Base-by-base conservation (phyloP, 2,888 invertebrate genomes). In the Sicus ferrugineus region DNA sequence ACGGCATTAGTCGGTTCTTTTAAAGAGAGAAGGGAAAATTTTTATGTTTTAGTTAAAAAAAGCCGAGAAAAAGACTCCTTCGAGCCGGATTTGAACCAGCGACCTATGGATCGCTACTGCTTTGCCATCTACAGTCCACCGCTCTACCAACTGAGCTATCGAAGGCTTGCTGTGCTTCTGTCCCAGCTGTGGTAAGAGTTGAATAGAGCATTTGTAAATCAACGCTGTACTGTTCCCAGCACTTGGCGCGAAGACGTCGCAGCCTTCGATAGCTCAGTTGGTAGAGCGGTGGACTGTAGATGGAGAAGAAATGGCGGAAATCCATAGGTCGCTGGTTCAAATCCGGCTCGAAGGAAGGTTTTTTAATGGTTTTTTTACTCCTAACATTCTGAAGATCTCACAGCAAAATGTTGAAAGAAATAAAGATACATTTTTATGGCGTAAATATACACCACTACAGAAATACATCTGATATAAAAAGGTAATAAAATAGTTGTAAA, bases 321-420 rank as follows among this genome's bases (percentile, higher is more conserved):
- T 89, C 89, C 89, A 88, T 89, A 89, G 89, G 89, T 89, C 88
- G 87, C 89, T 89, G 89, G 89, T 89, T 89, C 88, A 88, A 89
- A 88, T 89, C 88, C 88, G 88, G 88, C 88, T 88, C 88, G 88
- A 88, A 88, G 88, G 88, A 88, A 64, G 73, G 77, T 58, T 58
- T 62, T 67, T 64, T 66, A 48, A 5, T 50, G 46, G 16, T 70
- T 58, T 54, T 59, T 69, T 65, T 16, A 31, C 54, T 19, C 42
- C 4, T 56, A 42, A 23, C 48, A n/a, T n/a, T n/a, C n/a, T n/a
- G n/a, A n/a, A n/a, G n/a, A n/a, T n/a, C n/a, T n/a, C n/a, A n/a
- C n/a, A n/a, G n/a, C n/a, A n/a, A n/a, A n/a, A n/a, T n/a, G n/a
- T n/a, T n/a, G n/a, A n/a, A n/a, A n/a, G n/a, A n/a, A n/a, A n/a